Evolutionary conservation across 2,113 vertebrate genomes (phyloP), one percentile per base, ranked within the genome.

Genomic region (Lepus timidus): DNA sequence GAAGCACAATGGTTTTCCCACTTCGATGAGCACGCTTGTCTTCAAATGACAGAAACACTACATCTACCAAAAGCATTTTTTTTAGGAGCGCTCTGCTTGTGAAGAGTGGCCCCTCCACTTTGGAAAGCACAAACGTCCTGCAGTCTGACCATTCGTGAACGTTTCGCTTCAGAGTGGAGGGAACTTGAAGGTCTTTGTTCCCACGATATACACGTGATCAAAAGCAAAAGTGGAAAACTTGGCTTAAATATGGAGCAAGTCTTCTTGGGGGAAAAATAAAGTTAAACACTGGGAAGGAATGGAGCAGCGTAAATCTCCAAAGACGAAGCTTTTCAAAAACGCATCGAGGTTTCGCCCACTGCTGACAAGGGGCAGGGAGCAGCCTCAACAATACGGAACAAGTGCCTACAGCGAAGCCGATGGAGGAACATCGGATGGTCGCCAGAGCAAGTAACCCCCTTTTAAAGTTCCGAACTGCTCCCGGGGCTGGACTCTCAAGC

Each of bases 391-490:
- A 92, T 67, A 85, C 52, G 52, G n/a, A 74, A 68, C 61, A 61
- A 94, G n/a, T 73, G 36, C 74, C 70, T 83, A 75, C 70, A 51
- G 94, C 96, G 73, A 79, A 83, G 62, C 29, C 74, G 76, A 71
- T 0, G 44, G 22, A 51, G n/a, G 39, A 86, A 52, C 93, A 73
- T 74, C 80, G 80, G 70, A 90, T 49, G 91, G 88, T 44, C 74
- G 67, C 36, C n/a, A 84, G 82, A 85, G 71, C 55, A 36, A 44
- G 23, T 65, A 90, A 17, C 52, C 90, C 33, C 13, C 39, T 82
- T 67, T 75, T 22, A 79, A 96, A 96, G 62, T 94, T 95, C 82
- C 89, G 39, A 81, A 87, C 49, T 17, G 58, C 78, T 49, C 52
- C 23, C 49, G 33, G 71, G 52, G 61, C 58, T 81, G 91, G 89